phyloP scores from a whole-genome alignment of 2,888 invertebrate species.

The Polydrusus pterygomalis region DNA sequence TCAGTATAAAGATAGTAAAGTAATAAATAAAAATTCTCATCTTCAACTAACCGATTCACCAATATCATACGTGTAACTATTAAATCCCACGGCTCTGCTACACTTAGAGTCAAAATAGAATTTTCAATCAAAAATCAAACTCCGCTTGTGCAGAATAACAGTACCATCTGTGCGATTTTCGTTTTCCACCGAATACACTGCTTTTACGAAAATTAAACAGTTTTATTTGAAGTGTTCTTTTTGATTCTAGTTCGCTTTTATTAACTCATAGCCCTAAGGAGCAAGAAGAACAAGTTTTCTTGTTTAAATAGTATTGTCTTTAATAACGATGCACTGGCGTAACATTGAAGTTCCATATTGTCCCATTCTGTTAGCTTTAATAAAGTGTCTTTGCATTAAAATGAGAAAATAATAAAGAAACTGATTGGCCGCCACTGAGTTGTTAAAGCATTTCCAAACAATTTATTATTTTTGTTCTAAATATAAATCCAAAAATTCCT shows the following conservation, averaged over 20 bases:
- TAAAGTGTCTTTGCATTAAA: background rate
- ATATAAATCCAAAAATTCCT: background rate
- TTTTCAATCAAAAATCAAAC: slow-evolving; percentile 24
- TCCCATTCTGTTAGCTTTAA: background rate
- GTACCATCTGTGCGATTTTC: background rate
- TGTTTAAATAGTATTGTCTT: slow-evolving; percentile 9
- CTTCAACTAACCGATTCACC: background rate
- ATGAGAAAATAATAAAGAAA: background rate
- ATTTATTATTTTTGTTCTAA: background rate
- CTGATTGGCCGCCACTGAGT: background rate
- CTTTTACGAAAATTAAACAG: slow-evolving; percentile 17
- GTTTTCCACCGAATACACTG: slow-evolving; percentile 2
- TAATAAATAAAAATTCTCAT: too few species aligned
- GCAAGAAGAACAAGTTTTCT: background rate
- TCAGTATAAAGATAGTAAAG: too few species aligned
- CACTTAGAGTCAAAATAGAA: slow-evolving; percentile 21
- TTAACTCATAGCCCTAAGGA: slow-evolving; percentile 17
- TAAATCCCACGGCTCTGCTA: background rate
- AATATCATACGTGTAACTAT: background rate
- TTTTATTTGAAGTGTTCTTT: slow-evolving; percentile 11
- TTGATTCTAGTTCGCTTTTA: background rate
- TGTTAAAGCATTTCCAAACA: background rate
- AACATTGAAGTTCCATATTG: background rate
- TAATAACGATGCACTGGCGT: slow-evolving; percentile 12
- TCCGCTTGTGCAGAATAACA: slow-evolving; percentile 11